Evolutionary conservation across 2,888 invertebrate species (phyloP).

Genomic region (Amphipyra tragopoginis): DNA sequence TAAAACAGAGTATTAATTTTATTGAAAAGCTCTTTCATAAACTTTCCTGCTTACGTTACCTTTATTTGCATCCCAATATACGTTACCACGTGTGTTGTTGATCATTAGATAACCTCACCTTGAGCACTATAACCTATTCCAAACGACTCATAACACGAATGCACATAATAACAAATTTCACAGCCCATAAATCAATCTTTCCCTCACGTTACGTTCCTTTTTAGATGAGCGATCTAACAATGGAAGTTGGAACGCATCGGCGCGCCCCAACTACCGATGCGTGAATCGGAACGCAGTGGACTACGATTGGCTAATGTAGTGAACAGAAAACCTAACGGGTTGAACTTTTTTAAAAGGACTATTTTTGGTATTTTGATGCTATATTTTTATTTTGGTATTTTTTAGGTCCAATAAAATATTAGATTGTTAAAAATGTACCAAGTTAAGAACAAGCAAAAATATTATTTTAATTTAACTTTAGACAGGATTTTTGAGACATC

Average conservation of each 20-base stretch:
- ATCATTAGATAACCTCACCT: background rate
- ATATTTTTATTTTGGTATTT: background rate
- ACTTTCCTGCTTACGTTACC: background rate
- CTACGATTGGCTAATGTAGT: conserved; percentile 58
- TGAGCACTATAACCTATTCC: background rate
- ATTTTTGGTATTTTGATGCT: conserved; percentile 24
- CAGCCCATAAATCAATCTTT: conserved; percentile 52
- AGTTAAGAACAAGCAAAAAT: no score
- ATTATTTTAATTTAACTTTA: no score
- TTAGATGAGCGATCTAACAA: conserved; percentile 50
- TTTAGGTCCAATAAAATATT: no score
- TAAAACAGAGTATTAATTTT: no score
- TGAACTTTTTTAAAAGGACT: conserved; percentile 35
- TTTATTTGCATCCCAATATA: background rate
- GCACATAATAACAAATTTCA: conserved; percentile 35
- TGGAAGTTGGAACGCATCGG: conserved; percentile 53
- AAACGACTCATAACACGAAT: background rate
- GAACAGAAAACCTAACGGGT: conserved; percentile 52
- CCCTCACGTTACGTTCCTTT: conserved; percentile 52
- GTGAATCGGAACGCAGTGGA: conserved; percentile 52
- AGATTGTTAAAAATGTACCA: no score
- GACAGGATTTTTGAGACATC: no score
- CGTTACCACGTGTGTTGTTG: no score
- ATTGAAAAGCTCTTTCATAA: no score
- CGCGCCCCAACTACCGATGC: conserved; percentile 47